Conservation (phyloP, 2,888 invertebrate genomes). For the Melinaea marsaeus region DNA sequence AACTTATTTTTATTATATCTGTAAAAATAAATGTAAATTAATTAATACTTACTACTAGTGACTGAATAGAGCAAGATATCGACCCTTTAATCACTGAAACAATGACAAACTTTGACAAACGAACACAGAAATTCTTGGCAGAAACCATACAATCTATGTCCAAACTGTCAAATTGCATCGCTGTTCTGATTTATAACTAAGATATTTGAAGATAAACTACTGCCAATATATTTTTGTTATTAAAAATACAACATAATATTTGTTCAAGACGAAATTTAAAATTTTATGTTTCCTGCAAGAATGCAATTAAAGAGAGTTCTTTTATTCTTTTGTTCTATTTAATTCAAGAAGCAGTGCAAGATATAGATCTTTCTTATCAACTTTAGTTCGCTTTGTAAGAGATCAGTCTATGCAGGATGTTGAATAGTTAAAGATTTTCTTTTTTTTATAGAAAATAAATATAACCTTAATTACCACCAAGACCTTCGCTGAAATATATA, state of each 20-base stretch:
- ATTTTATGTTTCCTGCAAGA: background rate
- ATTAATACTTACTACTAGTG: constrained; percentile 1
- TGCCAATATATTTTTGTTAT: no score
- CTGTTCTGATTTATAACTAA: no score
- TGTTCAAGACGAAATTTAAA: no score
- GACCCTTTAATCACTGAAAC: background rate
- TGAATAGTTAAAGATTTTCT: no score
- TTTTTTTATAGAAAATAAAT: no score
- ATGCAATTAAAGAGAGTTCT: background rate
- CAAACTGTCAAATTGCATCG: no score
- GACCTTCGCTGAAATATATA: no score
- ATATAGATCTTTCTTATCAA: constrained; percentile 1
- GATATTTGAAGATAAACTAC: no score
- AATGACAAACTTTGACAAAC: background rate
- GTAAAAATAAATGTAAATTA: background rate
- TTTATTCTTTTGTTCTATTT: constrained; percentile 2
- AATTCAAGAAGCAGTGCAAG: background rate
- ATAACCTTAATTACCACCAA: no score
- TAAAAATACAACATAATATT: no score
- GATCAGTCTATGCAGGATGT: background rate
- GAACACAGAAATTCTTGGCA: background rate
- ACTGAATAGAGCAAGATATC: background rate
- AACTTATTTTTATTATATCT: no score
- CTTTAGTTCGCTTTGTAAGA: background rate
- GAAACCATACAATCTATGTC: background rate